These are phyloP conservation scores for Sebastes kiyomatsui DNA, from an alignment of 2,797 vertebrate genomes.

Conservation along the genomic window DNA sequence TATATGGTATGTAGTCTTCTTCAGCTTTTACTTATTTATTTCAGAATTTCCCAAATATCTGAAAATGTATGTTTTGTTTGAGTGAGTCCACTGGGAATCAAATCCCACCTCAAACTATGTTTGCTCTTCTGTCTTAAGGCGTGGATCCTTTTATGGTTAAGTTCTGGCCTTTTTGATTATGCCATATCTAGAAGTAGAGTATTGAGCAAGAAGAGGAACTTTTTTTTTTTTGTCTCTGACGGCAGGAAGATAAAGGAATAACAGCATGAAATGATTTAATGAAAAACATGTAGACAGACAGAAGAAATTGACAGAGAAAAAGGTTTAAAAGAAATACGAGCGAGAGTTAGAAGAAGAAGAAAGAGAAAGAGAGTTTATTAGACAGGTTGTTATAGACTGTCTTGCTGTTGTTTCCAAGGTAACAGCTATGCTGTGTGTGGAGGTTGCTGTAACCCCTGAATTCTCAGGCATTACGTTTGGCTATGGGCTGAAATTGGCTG, in stretches of 20 bases:
- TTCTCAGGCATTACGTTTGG: conserved; percentile 74
- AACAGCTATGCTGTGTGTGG: conserved; percentile 63
- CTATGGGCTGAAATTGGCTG: conserved; percentile 78
- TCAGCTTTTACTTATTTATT: neutral
- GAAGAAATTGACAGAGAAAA: conserved; percentile 5
- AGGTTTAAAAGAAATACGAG: conserved; percentile 15
- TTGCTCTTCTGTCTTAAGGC: neutral
- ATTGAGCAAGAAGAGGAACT: neutral
- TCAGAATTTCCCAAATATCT: neutral
- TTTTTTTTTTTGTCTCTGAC: neutral
- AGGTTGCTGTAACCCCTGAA: conserved; percentile 73
- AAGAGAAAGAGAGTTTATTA: conserved; percentile 56
- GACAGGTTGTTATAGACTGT: conserved; percentile 62
- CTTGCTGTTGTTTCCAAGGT: conserved; percentile 78
- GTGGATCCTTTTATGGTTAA: neutral
- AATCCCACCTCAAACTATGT: neutral
- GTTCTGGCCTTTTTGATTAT: conserved; percentile 10
- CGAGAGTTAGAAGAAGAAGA: neutral
- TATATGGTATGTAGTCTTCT: neutral
- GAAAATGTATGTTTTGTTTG: neutral
- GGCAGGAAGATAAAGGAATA: conserved; percentile 12
- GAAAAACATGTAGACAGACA: conserved; percentile 25
- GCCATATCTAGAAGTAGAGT: conserved; percentile 1
- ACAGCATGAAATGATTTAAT: neutral
- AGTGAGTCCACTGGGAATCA: neutral